Percentiles rank a stretch among this genome's conserved stretches.
These are phyloP conservation scores for Malurus melanocephalus DNA, from an alignment of 2,113 vertebrate genomes.

Conservation along the genomic window DNA sequence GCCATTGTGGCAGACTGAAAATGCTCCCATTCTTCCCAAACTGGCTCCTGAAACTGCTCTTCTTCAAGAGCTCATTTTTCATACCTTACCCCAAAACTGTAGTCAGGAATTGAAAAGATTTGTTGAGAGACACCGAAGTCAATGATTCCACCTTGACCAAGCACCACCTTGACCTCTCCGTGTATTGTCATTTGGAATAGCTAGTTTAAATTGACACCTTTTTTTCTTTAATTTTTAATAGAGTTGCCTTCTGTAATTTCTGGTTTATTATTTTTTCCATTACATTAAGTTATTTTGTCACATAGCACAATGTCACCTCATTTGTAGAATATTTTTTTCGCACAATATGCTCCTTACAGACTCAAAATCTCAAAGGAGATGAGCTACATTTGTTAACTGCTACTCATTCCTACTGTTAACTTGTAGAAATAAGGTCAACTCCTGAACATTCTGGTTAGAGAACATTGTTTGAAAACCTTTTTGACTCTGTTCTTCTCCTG, in stretches of 20 bases:
- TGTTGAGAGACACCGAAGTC: neutral
- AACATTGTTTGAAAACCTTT: neutral
- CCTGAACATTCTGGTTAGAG: neutral
- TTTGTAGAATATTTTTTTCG: neutral
- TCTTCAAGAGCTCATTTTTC: too few relatives aligned
- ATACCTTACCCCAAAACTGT: too few relatives aligned
- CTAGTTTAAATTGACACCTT: fast-evolving
- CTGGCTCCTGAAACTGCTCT: too few relatives aligned
- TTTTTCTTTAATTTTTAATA: neutral
- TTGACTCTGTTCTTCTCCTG: neutral
- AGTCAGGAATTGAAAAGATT: neutral
- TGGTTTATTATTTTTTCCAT: neutral
- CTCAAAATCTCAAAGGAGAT: neutral
- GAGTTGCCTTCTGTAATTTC: neutral
- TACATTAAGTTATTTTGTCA: neutral
- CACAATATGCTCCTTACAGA: neutral
- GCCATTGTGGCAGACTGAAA: too few relatives aligned
- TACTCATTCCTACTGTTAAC: neutral
- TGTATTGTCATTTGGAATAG: neutral
- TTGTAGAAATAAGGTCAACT: neutral
- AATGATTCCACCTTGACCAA: neutral
- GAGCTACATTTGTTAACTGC: neutral
- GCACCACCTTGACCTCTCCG: too few relatives aligned
- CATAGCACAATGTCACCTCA: neutral
- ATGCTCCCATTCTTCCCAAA: too few relatives aligned